Conservation (phyloP, 2,888 invertebrate genomes). For the Alloscopus bannaensis region DNA sequence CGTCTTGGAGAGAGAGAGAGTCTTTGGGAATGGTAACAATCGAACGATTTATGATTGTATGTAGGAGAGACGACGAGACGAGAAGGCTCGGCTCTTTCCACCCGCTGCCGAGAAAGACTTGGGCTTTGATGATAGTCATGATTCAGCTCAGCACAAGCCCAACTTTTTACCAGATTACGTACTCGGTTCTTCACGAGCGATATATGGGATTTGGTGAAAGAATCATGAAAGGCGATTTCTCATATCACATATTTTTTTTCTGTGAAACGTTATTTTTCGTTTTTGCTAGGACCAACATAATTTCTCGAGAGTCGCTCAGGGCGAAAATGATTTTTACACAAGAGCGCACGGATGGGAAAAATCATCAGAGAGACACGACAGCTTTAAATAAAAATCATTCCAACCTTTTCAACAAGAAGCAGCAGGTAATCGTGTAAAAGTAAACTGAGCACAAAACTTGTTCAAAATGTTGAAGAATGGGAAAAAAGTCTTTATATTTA, state of each 20-base stretch:
- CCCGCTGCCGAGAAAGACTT: too few relatives aligned
- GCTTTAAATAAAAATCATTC: conserved; percentile 36
- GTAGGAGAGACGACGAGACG: neutral
- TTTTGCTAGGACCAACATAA: too few relatives aligned
- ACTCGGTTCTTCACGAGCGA: too few relatives aligned
- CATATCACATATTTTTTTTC: too few relatives aligned
- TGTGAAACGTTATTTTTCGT: too few relatives aligned
- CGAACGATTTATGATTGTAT: conserved; percentile 6
- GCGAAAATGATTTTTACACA: conserved; percentile 23
- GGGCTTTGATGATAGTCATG: neutral
- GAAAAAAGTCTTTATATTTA: neutral
- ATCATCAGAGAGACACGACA: conserved; percentile 7
- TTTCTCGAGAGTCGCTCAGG: conserved; percentile 21
- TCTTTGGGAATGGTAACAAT: too few relatives aligned
- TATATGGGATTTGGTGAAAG: neutral
- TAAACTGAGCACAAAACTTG: neutral
- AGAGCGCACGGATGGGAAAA: conserved; percentile 1
- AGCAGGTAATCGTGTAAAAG: conserved; percentile 41
- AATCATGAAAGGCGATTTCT: too few relatives aligned
- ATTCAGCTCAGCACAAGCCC: neutral
- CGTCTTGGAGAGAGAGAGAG: too few relatives aligned
- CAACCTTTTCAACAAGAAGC: conserved; percentile 20
- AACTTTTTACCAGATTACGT: neutral
- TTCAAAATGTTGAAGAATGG: neutral
- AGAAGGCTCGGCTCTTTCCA: neutral